A percentile compares a stretch with the other conserved stretches of the same genome.
Evolutionary conservation across 2,888 invertebrate genomes (phyloP).

Genomic region (Epiblema foenella): DNA sequence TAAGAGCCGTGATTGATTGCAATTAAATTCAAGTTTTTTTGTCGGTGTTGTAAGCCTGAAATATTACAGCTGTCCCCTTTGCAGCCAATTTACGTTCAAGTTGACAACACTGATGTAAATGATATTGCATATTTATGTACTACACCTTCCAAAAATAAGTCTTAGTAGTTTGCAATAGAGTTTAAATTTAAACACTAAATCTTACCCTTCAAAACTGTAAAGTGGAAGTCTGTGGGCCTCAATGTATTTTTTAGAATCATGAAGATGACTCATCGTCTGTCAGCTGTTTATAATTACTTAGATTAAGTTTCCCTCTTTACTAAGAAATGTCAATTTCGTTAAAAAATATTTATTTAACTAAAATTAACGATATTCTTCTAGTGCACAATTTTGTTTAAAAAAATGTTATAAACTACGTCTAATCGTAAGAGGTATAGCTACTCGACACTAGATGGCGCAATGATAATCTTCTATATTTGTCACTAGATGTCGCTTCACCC

Average conservation of each 20-base stretch:
- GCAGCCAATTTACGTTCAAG: neutral
- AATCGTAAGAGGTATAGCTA: conserved; percentile 3
- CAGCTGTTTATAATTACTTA: conserved; percentile 40
- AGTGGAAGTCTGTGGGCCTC: neutral
- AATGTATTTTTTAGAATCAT: conserved; percentile 9
- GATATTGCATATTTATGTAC: neutral
- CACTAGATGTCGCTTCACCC: conserved; percentile 19
- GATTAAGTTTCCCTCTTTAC: too few species aligned
- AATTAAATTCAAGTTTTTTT: conserved; percentile 43
- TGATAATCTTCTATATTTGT: neutral
- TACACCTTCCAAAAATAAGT: neutral
- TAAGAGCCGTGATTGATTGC: conserved; percentile 48
- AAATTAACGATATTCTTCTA: neutral
- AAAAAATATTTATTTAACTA: too few species aligned
- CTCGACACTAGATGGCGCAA: conserved; percentile 48
- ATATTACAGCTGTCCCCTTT: conserved; percentile 41
- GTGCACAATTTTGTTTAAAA: neutral
- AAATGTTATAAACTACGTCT: neutral
- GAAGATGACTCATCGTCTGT: conserved; percentile 40
- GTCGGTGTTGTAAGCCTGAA: conserved; percentile 38
- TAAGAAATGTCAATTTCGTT: too few species aligned
- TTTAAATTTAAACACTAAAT: neutral
- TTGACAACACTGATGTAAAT: conserved; percentile 10
- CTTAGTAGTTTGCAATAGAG: accelerated
- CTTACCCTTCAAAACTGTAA: neutral